phyloP scores from a whole-genome alignment of 2,113 vertebrate genomes.

The Lagopus leucura region DNA sequence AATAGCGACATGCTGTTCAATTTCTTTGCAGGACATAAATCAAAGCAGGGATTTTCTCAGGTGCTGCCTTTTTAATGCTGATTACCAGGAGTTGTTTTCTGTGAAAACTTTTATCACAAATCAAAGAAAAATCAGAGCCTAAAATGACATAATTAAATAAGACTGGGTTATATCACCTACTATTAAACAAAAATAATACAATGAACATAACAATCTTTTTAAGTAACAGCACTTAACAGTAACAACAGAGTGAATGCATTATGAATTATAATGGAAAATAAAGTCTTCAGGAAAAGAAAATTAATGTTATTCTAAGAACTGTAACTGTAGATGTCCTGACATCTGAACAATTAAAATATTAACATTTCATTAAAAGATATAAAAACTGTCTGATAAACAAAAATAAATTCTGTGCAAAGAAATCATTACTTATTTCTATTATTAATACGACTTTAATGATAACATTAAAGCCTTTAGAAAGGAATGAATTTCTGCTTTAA shows the following conservation, averaged over 20 bases:
- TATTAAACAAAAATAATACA: conserved; percentile 71
- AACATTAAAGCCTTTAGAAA: conserved; percentile 7
- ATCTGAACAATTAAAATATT: conserved; percentile 66
- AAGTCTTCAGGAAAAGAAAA: conserved; percentile 58
- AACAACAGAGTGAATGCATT: conserved; percentile 26
- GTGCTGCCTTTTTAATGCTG: conserved; percentile 23
- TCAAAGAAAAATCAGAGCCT: conserved; percentile 52
- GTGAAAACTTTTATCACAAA: conserved; percentile 51
- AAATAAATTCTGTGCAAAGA: conserved; percentile 50
- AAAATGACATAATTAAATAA: conserved; percentile 69
- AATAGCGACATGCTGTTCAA: conserved; percentile 33
- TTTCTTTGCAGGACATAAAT: conserved; percentile 34
- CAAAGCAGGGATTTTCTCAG: conserved; percentile 41
- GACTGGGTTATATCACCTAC: conserved; percentile 45
- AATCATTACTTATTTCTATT: conserved; percentile 42
- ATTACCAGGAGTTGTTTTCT: neutral
- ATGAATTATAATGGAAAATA: conserved; percentile 65
- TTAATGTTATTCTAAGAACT: conserved; percentile 61
- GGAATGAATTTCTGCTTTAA: neutral
- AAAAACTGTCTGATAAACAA: conserved; percentile 63
- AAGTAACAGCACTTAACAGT: conserved; percentile 40
- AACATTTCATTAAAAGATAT: conserved; percentile 54
- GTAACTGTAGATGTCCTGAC: conserved; percentile 54
- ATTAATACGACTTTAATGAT: neutral
- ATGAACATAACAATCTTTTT: conserved; percentile 64